Base-by-base conservation (phyloP, 2,797 vertebrate genomes). In the Lemur catta region DNA sequence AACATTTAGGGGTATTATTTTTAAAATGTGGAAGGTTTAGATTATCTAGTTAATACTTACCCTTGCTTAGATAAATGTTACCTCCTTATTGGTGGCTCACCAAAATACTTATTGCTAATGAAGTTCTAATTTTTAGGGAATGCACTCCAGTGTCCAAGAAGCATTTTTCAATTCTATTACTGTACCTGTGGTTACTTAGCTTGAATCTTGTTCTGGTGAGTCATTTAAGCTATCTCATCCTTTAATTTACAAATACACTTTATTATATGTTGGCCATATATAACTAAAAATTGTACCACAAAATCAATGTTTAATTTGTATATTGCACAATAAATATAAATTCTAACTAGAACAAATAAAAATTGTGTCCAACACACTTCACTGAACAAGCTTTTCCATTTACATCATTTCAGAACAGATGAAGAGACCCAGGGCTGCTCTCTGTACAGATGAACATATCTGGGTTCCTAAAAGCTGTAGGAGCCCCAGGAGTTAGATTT, bases 321-420 rank as follows among this genome's bases (percentile, higher is more conserved):
- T 95, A 90, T 85, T 90, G 43, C 50, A 84, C 14, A 97, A 93
- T 74, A 95, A 94, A 93, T 89, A 92, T 22, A 84, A 41, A 69
- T 96, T 94, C 89, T 93, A 93, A 95, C 96, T 33, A 22, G n/a
- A 97, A 93, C 91, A 93, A 95, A 97, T 43, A 95, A 85, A 50
- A 92, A 96, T 92, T 95, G 92, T 94, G 92, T 97, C 78, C 95
- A 93, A 48, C 80, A 61, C 7, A 63, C 90, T 92, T 97, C 81
- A 76, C 89, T 95, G 95, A 52, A 86, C 26, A 43, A 14, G 15
- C 11, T 75, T 57, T 43, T 75, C 12, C 28, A 9, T 57, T 79
- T 71, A 6, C 57, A 4, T 81, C 12, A 28, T 72, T 30, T 88
- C 30, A 38, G 50, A 74, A 38, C 26, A 43, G 18, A 84, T 12